phyloP scores from a whole-genome alignment of 2,888 invertebrate species.

The Torymus tubicola region DNA sequence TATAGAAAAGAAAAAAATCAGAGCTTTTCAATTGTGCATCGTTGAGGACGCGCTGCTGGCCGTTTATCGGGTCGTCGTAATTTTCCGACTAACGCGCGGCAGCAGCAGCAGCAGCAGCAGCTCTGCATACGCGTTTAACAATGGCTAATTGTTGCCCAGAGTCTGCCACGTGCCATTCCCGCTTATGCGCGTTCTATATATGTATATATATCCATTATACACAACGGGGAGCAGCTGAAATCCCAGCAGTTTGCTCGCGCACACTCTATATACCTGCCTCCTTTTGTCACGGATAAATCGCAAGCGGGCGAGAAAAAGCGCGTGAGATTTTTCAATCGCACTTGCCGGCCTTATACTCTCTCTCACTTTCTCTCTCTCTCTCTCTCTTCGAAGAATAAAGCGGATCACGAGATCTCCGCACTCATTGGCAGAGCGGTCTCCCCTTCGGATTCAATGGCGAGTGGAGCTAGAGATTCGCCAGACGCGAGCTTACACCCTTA shows the following conservation, averaged over 20 bases:
- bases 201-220: too few relatives aligned
- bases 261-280: too few relatives aligned
- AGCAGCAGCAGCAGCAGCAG: neutral
- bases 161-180: neutral
- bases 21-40: slow-evolving; percentile 46
- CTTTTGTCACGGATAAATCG: slow-evolving; percentile 22
- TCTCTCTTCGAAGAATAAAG: neutral
- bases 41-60: neutral
- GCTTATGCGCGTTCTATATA: too few relatives aligned
- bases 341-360: neutral
- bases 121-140: slow-evolving; percentile 12
- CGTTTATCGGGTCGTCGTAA: slow-evolving; percentile 18
- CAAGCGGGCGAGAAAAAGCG: neutral
- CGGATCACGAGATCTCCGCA: neutral
- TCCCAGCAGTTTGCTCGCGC: too few relatives aligned
- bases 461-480: too few relatives aligned
- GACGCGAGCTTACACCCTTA: too few relatives aligned
- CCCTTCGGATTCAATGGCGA: too few relatives aligned
- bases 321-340: slow-evolving; percentile 41
- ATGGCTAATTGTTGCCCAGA: slow-evolving; percentile 33
- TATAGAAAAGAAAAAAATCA: slow-evolving; percentile 17
- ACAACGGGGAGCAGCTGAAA: too few relatives aligned
- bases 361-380: too few relatives aligned
- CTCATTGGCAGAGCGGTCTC: neutral
- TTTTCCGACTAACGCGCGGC: slow-evolving; percentile 12